Percentiles rank a stretch among this genome's conserved stretches.
Conservation (phyloP, 2,113 vertebrate genomes). For the Numida meleagris region DNA sequence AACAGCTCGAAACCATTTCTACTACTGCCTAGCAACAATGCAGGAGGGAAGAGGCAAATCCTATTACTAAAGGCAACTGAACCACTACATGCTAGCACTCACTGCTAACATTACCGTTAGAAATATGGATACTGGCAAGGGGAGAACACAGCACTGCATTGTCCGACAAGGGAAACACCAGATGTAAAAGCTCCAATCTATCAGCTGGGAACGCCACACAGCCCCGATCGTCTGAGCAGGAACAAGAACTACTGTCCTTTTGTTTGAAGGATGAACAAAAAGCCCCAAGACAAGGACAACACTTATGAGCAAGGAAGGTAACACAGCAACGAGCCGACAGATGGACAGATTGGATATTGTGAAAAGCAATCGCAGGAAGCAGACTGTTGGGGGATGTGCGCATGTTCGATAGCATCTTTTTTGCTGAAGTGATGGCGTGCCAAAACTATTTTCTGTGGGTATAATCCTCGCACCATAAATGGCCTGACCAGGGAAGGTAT, state of each 20-base stretch:
- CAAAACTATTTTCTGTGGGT: constrained; percentile 79
- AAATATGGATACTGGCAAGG: constrained; percentile 81
- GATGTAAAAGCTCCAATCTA: constrained; percentile 70
- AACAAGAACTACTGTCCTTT: constrained; percentile 47
- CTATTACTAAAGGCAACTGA: constrained; percentile 54
- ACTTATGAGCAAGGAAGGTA: constrained; percentile 63
- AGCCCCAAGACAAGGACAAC: constrained; percentile 45
- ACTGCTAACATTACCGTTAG: constrained; percentile 53
- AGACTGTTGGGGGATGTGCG: constrained; percentile 76
- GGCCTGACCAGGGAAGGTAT: constrained; percentile 83
- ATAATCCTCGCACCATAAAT: constrained; percentile 75
- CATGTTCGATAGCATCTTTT: constrained; percentile 78
- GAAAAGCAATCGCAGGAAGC: constrained; percentile 71
- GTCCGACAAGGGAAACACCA: constrained; percentile 72
- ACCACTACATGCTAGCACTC: constrained; percentile 52
- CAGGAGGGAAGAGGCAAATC: constrained; percentile 68
- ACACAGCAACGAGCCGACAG: constrained; percentile 69
- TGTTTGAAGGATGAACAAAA: constrained; percentile 62
- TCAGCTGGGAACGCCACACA: constrained; percentile 30
- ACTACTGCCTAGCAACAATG: constrained; percentile 81
- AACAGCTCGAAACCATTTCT: constrained; percentile 64
- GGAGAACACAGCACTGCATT: constrained; percentile 77
- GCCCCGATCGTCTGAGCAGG: neutral
- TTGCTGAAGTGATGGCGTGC: constrained; percentile 80
- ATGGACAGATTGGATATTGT: constrained; percentile 77